Percentiles rank a stretch among this genome's conserved stretches.
Conservation (phyloP, 1,140 invertebrate genomes). For the Phortica variegata region DNA sequence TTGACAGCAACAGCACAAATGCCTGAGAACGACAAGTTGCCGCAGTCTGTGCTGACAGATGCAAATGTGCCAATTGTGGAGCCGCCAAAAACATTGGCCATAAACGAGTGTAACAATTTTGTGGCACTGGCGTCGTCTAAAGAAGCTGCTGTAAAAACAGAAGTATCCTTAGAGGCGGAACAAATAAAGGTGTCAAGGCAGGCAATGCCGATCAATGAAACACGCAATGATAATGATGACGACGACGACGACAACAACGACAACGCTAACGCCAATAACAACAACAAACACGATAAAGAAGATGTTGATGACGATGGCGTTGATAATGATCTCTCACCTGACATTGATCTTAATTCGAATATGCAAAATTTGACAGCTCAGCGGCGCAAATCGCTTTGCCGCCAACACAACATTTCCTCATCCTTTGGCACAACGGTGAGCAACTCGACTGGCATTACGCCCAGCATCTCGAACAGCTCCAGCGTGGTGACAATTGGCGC, state of each 20-base stretch:
- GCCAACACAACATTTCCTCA: slow-evolving; percentile 53
- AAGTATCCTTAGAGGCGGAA: neutral
- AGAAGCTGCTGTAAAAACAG: neutral
- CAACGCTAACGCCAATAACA: neutral
- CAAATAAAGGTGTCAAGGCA: neutral
- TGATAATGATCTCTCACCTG: slow-evolving; percentile 28
- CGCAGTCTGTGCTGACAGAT: neutral
- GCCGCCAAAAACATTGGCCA: too few species aligned
- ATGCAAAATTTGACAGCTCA: slow-evolving; percentile 53
- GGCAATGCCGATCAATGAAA: neutral
- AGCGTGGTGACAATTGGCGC: slow-evolving; percentile 48
- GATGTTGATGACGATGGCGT: neutral
- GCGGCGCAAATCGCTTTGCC: slow-evolving; percentile 47
- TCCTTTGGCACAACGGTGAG: slow-evolving; percentile 46
- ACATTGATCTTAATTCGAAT: slow-evolving; percentile 52
- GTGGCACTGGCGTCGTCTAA: too few species aligned
- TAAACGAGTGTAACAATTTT: too few species aligned
- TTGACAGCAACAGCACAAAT: slow-evolving; percentile 2
- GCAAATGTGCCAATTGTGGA: neutral
- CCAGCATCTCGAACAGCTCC: slow-evolving; percentile 49
- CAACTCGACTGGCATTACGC: slow-evolving; percentile 44
- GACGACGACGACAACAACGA: slow-evolving; percentile 5
- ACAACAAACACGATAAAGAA: neutral
- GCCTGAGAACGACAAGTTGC: neutral
- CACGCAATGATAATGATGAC: neutral